Evolutionary conservation across 2,888 invertebrate genomes (phyloP).

Genomic region (Shargacucullia verbasci): DNA sequence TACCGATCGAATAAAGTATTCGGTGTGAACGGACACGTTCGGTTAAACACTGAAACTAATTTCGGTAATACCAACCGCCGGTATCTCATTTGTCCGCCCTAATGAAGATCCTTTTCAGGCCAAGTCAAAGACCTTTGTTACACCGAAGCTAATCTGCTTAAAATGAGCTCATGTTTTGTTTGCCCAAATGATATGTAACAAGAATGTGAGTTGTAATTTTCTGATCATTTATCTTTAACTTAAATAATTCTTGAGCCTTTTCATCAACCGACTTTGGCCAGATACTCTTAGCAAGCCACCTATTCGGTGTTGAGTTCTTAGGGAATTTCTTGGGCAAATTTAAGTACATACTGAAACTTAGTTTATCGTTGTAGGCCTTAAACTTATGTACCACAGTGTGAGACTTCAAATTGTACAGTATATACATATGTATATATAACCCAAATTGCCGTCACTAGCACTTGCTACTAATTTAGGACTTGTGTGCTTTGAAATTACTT

Average conservation of each 20-base stretch:
- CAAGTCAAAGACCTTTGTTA: slow-evolving; percentile 52
- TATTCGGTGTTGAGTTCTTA: too few relatives aligned
- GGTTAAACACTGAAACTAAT: slow-evolving; percentile 65
- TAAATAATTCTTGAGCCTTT: too few relatives aligned
- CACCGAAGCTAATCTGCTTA: slow-evolving; percentile 49
- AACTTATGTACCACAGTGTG: slow-evolving; percentile 17
- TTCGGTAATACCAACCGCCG: slow-evolving; percentile 64
- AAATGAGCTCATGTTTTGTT: slow-evolving; percentile 17
- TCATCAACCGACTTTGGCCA: too few relatives aligned
- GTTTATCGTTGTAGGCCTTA: slow-evolving; percentile 1
- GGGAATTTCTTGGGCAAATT: too few relatives aligned
- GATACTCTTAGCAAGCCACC: too few relatives aligned
- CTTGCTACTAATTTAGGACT: slow-evolving; percentile 17
- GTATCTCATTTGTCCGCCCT: slow-evolving; percentile 72
- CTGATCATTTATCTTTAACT: not conserved
- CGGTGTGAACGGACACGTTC: slow-evolving; percentile 46
- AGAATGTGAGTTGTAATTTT: slow-evolving; percentile 5
- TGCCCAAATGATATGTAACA: slow-evolving; percentile 5
- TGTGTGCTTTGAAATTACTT: not conserved
- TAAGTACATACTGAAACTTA: slow-evolving; percentile 1
- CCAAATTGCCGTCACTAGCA: slow-evolving; percentile 19
- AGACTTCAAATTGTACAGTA: slow-evolving; percentile 12
- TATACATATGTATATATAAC: slow-evolving; percentile 7
- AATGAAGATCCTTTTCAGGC: slow-evolving; percentile 72
- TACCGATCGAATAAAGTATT: slow-evolving; percentile 55